phyloP scores from a whole-genome alignment of 2,888 invertebrate species.

The Epicampocera succincta region DNA sequence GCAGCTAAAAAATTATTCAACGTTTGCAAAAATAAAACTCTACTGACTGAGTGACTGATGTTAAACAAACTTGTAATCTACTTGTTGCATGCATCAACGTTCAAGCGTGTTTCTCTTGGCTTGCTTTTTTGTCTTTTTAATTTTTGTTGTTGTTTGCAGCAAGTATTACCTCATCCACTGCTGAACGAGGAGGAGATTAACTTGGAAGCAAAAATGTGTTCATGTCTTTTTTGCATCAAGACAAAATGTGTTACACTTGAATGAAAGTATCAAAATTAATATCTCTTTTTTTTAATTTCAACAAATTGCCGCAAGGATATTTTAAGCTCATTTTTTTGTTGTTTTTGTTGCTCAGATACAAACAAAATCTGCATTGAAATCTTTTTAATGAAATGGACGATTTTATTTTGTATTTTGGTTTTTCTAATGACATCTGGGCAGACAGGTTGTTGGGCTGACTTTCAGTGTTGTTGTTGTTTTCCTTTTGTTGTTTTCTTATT shows the following conservation, averaged over 20 bases:
- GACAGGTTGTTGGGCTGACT: conserved; percentile 24
- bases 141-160: conserved; percentile 11
- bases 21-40: conserved; percentile 44
- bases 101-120: conserved; percentile 19
- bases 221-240: neutral
- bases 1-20: conserved; percentile 15
- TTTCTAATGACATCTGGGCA: conserved; percentile 36
- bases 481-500: neutral
- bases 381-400: neutral
- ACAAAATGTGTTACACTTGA: conserved; percentile 57
- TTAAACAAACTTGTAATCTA: conserved; percentile 41
- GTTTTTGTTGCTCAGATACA: neutral
- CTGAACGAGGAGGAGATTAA: conserved; percentile 21
- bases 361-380: neutral
- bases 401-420: neutral
- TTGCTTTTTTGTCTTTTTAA: neutral
- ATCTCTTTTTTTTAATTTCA: conserved; percentile 12
- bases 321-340: conserved; percentile 2
- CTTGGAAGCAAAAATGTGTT: conserved; percentile 40
- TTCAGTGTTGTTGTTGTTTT: conserved; percentile 1
- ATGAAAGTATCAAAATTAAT: conserved; percentile 22
- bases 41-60: conserved; percentile 70
- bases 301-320: conserved; percentile 56
- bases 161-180: conserved; percentile 45
- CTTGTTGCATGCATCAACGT: conserved; percentile 45